Percentiles rank a stretch among this genome's conserved stretches.
Conservation (phyloP, 2,113 vertebrate species). For the Austrofundulus limnaeus region DNA sequence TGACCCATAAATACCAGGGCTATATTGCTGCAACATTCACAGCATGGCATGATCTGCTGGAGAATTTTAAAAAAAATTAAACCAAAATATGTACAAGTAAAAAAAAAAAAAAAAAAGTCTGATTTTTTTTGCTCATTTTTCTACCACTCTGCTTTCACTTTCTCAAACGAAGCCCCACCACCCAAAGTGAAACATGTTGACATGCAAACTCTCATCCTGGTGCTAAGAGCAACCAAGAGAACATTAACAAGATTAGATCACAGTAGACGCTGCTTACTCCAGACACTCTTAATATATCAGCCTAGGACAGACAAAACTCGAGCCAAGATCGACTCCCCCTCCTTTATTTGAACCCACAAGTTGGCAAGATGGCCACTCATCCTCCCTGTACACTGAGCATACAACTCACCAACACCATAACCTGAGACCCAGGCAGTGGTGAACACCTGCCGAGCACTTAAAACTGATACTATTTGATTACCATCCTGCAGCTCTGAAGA, state of each 20-base stretch:
- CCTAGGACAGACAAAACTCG: constrained; percentile 10
- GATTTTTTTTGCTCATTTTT: constrained; percentile 13
- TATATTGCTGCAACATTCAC: constrained; percentile 19
- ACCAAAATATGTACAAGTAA: constrained; percentile 28
- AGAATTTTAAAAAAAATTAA: constrained; percentile 8
- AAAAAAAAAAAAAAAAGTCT: constrained; percentile 23
- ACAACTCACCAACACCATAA: constrained; percentile 32
- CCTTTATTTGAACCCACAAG: constrained; percentile 41
- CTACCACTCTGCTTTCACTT: constrained; percentile 14
- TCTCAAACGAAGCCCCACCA: constrained; percentile 13
- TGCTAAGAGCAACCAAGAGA: constrained; percentile 27
- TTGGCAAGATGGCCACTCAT: constrained; percentile 12
- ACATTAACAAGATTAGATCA: constrained; percentile 61
- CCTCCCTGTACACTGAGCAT: constrained; percentile 16
- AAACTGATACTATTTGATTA: constrained; percentile 45
- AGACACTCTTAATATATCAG: constrained; percentile 41
- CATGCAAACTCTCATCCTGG: constrained; percentile 4
- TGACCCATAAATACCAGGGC: constrained; percentile 27
- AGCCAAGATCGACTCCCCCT: constrained; percentile 12
- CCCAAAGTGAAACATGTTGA: constrained; percentile 7
- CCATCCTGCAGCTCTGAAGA: constrained; percentile 31
- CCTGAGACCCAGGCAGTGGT: constrained; percentile 1
- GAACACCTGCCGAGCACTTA: constrained; percentile 29
- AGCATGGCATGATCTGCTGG: constrained; percentile 30
- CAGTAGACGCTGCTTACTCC: constrained; percentile 26